Evolutionary conservation across 2,797 vertebrate genomes (phyloP), one percentile per base, ranked within the genome.

Genomic region (Cheirogaleus major): DNA sequence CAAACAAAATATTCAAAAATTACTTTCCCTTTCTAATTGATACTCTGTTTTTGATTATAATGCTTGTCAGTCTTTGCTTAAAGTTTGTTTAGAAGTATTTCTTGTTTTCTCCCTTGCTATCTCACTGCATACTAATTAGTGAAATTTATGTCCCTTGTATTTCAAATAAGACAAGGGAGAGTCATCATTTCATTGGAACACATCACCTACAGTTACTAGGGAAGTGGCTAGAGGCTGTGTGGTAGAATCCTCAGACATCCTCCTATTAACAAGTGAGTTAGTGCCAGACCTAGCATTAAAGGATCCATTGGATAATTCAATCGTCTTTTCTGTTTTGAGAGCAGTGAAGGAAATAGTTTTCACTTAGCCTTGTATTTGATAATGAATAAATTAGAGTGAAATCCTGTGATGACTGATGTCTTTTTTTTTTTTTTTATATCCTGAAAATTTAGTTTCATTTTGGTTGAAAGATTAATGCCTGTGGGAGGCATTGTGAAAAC

Each of bases 21-120:
- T 72, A 72, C 57, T 83, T 95, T 69, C 35, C 1, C 43, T 93
- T 38, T 91, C 23, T 10, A 82, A 30, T 41, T 57, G 18, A 50
- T 75, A 55, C 13, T 43, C 23, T 72, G 0, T 57, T 81, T 88
- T 61, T 90, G 35, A 52, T 72, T 13, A 63, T 75, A 79, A 92
- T 22, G 81, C 79, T 93, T 80, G 30, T 25, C 59, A 91, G 32
- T 88, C 52, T 93, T 95, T 91, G 35, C 43, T 86, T 95, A 55
- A 76, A 82, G 30, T 72, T 63, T 91, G 13, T 90, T 79, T 91
- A 73, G 22, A 85, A 81, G 61, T 82, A 81, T 43, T 30, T 79
- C 23, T 92, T 78, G 3, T 92, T 95, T 93, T 61, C 2, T n/a
- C 10, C 43, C 93, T 93, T 91, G 3, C 9, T 70, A 65, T 94